Base-by-base conservation (phyloP, 64 coral and sea anemone species). In the Montipora sp. region DNA sequence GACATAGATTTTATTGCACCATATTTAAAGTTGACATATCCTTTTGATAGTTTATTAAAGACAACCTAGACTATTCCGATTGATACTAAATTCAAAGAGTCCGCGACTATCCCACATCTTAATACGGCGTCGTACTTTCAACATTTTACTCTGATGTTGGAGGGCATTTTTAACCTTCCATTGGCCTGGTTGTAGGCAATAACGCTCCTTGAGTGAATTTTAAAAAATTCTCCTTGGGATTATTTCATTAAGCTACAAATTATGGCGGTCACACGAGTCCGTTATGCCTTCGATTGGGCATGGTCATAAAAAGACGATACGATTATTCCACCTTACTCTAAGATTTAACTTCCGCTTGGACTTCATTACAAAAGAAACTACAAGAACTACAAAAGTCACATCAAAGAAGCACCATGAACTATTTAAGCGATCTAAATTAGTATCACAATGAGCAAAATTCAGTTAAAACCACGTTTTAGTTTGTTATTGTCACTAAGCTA, bases 31-130 rank as follows among this genome's bases (percentile, higher is more conserved):
- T 7, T 47, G 22, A 50, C 45, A 83, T 83, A 6, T 21, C 44
- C 82, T 71, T 85, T 85, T 19, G 0, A 13, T 85, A 45, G 59
- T 50, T 21, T 85, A 85, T 23, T 71, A 5, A 85, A 72, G 61
- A 71, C 20, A 81, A 71, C 46, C 66, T 71, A 69, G 43, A 43
- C 65, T 71, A 60, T 27, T 61, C 8, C 20, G 71, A 49, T 85
- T 50, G 7, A 48, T 85, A 73, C 63, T 22, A 65, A 70, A 45
- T 85, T 83, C 4, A 59, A 68, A 36, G 36, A 36, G 36, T 36
- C 36, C 36, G 82, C 65, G 65, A 23, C 49, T n/a, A 48, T 20
- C 65, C 65, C 19, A 70, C 66, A 71, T 18, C 21, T 50, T 47
- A 50, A 15, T 72, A 36, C 36, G 46, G n/a, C 18, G 15, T 63